phyloP scores from a whole-genome alignment of 53 echinoderm and acorn worm genomes.

The Antedon mediterranea region DNA sequence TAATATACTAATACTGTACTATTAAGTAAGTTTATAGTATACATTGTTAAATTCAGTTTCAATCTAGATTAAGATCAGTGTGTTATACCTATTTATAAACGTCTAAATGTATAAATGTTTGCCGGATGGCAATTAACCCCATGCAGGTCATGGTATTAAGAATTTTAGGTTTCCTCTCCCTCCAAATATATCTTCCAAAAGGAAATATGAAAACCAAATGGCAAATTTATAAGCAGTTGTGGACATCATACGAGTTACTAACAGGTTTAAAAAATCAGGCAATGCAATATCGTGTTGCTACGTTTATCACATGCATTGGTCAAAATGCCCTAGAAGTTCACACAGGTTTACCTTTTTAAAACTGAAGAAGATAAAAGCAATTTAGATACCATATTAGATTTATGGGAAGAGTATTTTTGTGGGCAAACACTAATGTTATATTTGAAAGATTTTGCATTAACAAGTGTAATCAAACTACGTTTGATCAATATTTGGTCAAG shows the following conservation, averaged over 20 bases:
- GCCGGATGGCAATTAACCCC: background rate
- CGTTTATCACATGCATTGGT: constrained; percentile 34
- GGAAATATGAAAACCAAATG: constrained; percentile 42
- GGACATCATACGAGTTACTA: constrained; percentile 38
- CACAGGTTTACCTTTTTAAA: constrained; percentile 27
- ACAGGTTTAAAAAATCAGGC: constrained; percentile 13
- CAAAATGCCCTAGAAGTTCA: constrained; percentile 25
- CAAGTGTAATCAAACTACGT: constrained; percentile 12
- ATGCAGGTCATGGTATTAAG: background rate
- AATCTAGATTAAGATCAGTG: too few species aligned
- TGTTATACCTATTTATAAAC: too few species aligned
- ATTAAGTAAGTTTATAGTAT: too few species aligned
- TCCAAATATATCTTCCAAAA: constrained; percentile 10
- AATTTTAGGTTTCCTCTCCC: background rate
- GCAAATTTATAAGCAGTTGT: constrained; percentile 33
- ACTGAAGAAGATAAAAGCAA: constrained; percentile 20
- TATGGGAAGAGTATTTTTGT: constrained; percentile 27
- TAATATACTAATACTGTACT: too few species aligned
- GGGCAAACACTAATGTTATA: constrained; percentile 24
- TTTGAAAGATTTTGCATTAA: constrained; percentile 47
- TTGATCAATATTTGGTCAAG: constrained; percentile 24
- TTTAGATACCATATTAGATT: constrained; percentile 13
- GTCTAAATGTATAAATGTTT: too few species aligned
- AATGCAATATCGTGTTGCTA: constrained; percentile 16
- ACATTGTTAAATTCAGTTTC: too few species aligned